phyloP scores from a whole-genome alignment of 2,888 invertebrate genomes.

The Caenorhabditis panamensis region DNA sequence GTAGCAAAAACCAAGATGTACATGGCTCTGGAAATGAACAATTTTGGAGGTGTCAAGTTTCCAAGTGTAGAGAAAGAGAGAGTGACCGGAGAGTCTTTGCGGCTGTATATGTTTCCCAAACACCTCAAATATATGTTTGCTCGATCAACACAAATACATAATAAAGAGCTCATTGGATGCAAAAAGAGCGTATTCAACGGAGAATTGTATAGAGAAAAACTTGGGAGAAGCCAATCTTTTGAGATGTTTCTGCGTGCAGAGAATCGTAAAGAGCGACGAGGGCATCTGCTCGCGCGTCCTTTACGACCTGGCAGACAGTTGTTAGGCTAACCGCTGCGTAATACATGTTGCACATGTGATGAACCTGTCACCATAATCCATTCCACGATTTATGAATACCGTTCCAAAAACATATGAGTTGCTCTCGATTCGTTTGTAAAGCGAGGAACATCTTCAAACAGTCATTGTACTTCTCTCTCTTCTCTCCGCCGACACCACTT shows the following conservation, averaged over 20 bases:
- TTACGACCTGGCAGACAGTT: slow-evolving; percentile 13
- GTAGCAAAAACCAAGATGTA: slow-evolving; percentile 18
- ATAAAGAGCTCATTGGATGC: slow-evolving; percentile 40
- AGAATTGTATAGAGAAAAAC: background rate
- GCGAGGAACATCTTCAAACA: slow-evolving; percentile 4
- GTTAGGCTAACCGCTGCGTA: slow-evolving; percentile 3
- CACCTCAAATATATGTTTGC: slow-evolving; percentile 57
- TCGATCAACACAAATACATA: slow-evolving; percentile 53
- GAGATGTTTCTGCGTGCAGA: background rate
- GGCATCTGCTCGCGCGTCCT: background rate
- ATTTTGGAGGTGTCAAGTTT: slow-evolving; percentile 52
- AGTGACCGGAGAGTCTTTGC: slow-evolving; percentile 22
- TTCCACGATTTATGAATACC: background rate
- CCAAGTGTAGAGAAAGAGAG: slow-evolving; percentile 22
- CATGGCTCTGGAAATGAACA: slow-evolving; percentile 24
- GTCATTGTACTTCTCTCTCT: slow-evolving; percentile 22
- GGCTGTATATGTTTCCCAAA: slow-evolving; percentile 58
- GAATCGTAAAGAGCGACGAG: slow-evolving; percentile 2
- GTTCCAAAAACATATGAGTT: slow-evolving; percentile 18
- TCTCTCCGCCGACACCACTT: slow-evolving; percentile 12
- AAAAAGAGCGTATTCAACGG: slow-evolving; percentile 17
- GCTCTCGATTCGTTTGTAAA: slow-evolving; percentile 9
- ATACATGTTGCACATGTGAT: slow-evolving; percentile 5
- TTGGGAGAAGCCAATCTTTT: background rate
- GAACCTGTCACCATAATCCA: slow-evolving; percentile 10